A percentile compares a stretch with the other conserved stretches of the same genome.
phyloP scores from a whole-genome alignment of 2,888 invertebrate genomes.

The Trileptium ribeirensis region DNA sequence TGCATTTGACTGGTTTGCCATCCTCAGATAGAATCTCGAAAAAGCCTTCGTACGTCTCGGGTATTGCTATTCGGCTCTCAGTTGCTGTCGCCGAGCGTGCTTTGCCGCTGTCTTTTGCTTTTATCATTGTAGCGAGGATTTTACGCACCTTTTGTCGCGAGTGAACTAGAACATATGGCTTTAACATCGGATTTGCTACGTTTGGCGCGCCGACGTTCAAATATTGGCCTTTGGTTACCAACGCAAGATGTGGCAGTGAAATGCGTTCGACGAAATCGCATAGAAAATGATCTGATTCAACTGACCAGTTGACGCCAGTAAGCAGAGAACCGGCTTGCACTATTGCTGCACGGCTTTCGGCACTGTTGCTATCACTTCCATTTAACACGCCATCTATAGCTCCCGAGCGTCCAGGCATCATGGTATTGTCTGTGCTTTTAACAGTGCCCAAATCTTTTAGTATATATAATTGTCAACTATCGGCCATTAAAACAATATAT shows the following conservation, averaged over 20 bases:
- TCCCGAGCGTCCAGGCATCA: no score
- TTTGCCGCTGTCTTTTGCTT: slow-evolving; percentile 3
- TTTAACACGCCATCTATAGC: no score
- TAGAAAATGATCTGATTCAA: slow-evolving; percentile 44
- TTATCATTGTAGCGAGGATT: slow-evolving; percentile 56
- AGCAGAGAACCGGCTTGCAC: background rate
- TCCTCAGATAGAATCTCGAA: slow-evolving; percentile 90
- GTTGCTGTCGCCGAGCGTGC: slow-evolving; percentile 61
- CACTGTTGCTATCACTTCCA: no score
- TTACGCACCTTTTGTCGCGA: slow-evolving; percentile 64
- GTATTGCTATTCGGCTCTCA: slow-evolving; percentile 76
- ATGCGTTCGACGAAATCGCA: slow-evolving; percentile 60
- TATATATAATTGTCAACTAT: no score
- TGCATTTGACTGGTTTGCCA: slow-evolving; percentile 78
- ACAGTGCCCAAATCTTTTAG: no score
- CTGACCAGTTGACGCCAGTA: slow-evolving; percentile 44
- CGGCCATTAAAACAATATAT: no score
- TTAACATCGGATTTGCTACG: slow-evolving; percentile 73
- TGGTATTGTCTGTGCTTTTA: no score
- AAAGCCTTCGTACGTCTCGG: slow-evolving; percentile 73
- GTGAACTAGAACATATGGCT: slow-evolving; percentile 75
- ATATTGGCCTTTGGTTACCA: slow-evolving; percentile 87
- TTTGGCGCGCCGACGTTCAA: slow-evolving; percentile 81
- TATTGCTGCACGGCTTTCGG: background rate
- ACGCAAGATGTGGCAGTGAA: slow-evolving; percentile 74